phyloP scores from a whole-genome alignment of 1,140 invertebrate species.

The Leguminivora glycinivorella region DNA sequence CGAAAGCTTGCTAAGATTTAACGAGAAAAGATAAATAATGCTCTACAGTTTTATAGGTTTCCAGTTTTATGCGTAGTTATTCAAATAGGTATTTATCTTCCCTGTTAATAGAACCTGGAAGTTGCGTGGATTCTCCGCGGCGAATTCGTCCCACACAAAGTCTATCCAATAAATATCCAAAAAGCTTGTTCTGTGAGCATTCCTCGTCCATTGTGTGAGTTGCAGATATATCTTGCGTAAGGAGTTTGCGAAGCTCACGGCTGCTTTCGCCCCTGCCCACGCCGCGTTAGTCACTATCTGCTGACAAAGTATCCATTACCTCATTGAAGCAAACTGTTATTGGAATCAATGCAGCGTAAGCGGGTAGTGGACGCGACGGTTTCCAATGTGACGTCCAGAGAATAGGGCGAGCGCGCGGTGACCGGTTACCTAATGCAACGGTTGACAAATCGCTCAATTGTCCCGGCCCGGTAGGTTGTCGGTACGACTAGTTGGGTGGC shows the following conservation, averaged over 20 bases:
- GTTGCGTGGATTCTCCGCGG: slow-evolving; percentile 44
- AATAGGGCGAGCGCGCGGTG: slow-evolving; percentile 46
- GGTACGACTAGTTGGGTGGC: slow-evolving; percentile 59
- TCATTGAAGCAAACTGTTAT: slow-evolving; percentile 46
- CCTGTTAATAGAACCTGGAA: slow-evolving; percentile 20
- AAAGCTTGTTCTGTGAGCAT: slow-evolving; percentile 73
- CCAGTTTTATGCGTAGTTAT: slow-evolving; percentile 11
- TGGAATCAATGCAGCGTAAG: slow-evolving; percentile 42
- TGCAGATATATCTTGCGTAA: slow-evolving; percentile 75
- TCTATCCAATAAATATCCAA: slow-evolving; percentile 78
- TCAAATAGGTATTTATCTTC: neutral
- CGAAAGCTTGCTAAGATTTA: slow-evolving; percentile 16
- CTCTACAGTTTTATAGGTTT: neutral
- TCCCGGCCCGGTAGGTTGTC: slow-evolving; percentile 51
- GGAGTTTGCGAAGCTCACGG: slow-evolving; percentile 57
- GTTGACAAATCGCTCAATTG: slow-evolving; percentile 78
- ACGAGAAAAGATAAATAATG: slow-evolving; percentile 25
- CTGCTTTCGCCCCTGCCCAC: slow-evolving; percentile 61
- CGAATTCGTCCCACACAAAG: slow-evolving; percentile 73
- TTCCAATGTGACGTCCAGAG: slow-evolving; percentile 40
- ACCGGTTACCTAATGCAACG: slow-evolving; percentile 63
- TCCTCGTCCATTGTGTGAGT: slow-evolving; percentile 70
- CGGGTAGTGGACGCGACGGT: slow-evolving; percentile 50
- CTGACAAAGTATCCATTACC: slow-evolving; percentile 63
- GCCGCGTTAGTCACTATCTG: slow-evolving; percentile 59